Base-by-base conservation (phyloP, 2,113 vertebrate species). In the Aythya baeri region DNA sequence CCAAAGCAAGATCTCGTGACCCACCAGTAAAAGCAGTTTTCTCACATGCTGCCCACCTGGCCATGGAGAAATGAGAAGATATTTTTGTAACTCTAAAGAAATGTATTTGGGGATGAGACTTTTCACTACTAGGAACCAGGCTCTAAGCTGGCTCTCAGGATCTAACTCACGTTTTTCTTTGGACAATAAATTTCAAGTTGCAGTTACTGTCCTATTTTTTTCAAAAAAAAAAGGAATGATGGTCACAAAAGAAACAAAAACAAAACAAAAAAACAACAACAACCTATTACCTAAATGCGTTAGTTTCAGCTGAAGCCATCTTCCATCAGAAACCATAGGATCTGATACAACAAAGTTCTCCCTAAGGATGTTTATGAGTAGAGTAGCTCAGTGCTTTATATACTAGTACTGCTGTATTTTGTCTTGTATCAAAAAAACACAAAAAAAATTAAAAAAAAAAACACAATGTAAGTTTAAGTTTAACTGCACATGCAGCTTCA, bases 301-400 rank as follows among this genome's bases (percentile, higher is more conserved):
- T 95, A 77, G 86, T 96, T 96, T 94, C 81, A 93, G 92, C 92
- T 91, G 95, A 92, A 96, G 93, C 91, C 74, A 75, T 81, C 94
- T 97, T 95, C 93, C 91, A 96, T 97, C 96, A 96, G 97, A 97
- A 97, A 97, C 96, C 96, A 97, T 96, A 97, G 97, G 96, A 97
- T 97, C 96, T 90, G 96, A 97, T 94, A 66, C 67, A 15, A 65
- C 85, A 44, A 67, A 85, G 93, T 96, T 70, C 95, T 80, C 88
- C 88, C 91, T 62, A 52, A 63, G 94, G 93, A 77, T 41, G 77
- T 38, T 44, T 54, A 79, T 36, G 88, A 91, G 65, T 66, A n/a
- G 93, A 95, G 77, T 61, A 94, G 89, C 94, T 92, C 91, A 59
- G 96, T 96, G 96, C 93, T 94, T 31, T 71, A 54, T 58, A n/a